Evolutionary conservation across 2,113 vertebrate genomes (phyloP), one percentile per base, ranked within the genome.

Genomic region (Gymnocephalus cernua): DNA sequence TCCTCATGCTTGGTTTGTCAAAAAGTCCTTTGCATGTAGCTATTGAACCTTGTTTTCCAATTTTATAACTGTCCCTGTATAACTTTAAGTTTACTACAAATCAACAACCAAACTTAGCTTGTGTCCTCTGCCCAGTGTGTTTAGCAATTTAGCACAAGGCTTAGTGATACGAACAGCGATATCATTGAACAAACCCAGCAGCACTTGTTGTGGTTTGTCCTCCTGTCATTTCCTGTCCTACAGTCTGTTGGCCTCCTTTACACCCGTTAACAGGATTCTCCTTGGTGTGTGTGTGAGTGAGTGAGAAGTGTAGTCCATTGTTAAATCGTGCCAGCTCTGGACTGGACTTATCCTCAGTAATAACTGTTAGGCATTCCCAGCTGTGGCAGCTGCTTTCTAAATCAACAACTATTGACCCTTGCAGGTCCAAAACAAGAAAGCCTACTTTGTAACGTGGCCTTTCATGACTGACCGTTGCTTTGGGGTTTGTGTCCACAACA

Each of bases 301-400:
- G 23, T 80, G 38, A n/a, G n/a, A n/a, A n/a, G n/a, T n/a, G 29
- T 29, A 29, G 29, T 77, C 23, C n/a, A 25, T 66, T 82, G 78
- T 86, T 68, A 18, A 77, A 19, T 65, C 38, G 47, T 88, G 57
- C 79, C 74, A 85, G 72, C 61, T 64, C 48, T 77, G 54, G 48
- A 48, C 32, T 67, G 45, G 32, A 66, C 63, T 65, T 72, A 68
- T 29, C 48, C 69, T 77, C 59, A 51, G 47, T 81, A 29, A 80
- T 70, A 84, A 79, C 81, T 76, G 77, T 79, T 80, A 58, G 72
- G 53, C 73, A 48, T 59, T 75, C 16, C 74, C 87, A 90, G 89
- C 91, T 94, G 92, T 58, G 41, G 71, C 93, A 94, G 91, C 93
- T 94, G 93, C 65, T 83, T 56, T 38, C n/a, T 61, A 78, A 58